These are phyloP conservation scores for Eidolon dupreanum DNA, from an alignment of 2,797 vertebrate species.

Conservation along the genomic window DNA sequence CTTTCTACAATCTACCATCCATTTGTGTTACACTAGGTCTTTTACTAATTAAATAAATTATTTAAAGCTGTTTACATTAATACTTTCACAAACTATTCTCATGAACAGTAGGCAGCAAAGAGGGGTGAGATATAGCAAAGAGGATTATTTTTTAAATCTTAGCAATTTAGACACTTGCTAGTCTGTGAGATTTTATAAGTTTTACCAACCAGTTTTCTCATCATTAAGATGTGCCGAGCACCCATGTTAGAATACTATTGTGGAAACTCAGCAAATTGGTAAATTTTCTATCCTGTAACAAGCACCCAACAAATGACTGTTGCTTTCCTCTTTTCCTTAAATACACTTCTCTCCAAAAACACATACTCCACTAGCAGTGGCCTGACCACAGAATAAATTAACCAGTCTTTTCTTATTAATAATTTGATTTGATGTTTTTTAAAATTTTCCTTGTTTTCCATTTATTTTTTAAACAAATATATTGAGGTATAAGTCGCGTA, in stretches of 20 bases:
- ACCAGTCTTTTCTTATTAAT: neutral
- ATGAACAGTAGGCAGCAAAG: neutral
- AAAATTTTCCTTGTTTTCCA: neutral
- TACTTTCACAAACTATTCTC: neutral
- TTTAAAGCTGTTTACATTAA: neutral
- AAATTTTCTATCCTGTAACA: rapidly evolving
- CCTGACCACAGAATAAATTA: neutral
- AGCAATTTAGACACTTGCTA: neutral
- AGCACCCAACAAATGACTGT: rapidly evolving
- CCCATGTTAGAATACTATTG: neutral
- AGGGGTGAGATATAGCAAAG: neutral
- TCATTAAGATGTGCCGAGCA: neutral
- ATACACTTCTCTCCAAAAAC: neutral
- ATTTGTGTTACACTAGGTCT: neutral
- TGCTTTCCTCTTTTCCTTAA: neutral
- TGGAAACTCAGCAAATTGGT: neutral
- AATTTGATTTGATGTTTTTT: neutral
- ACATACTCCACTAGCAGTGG: neutral
- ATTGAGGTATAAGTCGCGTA: neutral
- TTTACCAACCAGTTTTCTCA: neutral
- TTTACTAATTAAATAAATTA: neutral
- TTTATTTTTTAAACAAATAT: neutral
- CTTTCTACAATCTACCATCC: neutral
- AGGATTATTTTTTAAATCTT: neutral
- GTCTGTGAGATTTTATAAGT: neutral